Evolutionary conservation across 2,797 vertebrate species (phyloP).

Genomic region (Manis crassicaudata): DNA sequence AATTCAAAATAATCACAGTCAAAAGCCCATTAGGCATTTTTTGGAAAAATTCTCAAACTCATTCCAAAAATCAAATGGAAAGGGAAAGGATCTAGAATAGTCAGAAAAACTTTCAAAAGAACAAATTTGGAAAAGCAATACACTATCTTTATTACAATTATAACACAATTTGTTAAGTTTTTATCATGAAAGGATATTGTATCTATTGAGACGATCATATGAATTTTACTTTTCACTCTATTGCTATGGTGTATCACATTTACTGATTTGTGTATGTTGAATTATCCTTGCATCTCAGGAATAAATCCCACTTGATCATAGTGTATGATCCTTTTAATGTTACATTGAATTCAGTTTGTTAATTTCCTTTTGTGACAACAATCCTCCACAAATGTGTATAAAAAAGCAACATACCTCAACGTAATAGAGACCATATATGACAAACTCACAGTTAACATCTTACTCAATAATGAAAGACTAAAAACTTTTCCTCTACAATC

Average conservation of each 20-base stretch:
- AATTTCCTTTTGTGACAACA: background rate
- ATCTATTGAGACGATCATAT: background rate
- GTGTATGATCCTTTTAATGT: background rate
- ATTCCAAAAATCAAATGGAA: background rate
- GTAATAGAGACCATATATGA: background rate
- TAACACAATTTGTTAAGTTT: background rate
- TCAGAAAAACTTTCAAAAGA: background rate
- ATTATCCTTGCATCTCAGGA: background rate
- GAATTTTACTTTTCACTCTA: background rate
- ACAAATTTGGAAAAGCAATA: background rate
- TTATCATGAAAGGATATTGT: background rate
- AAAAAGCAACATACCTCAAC: background rate
- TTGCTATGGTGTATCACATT: background rate
- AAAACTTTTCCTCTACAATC: background rate
- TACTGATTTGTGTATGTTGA: background rate
- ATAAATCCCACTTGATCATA: background rate
- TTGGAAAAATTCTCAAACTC: background rate
- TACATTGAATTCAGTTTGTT: background rate
- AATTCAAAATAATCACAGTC: background rate
- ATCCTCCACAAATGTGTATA: background rate
- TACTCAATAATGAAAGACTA: background rate
- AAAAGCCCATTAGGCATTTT: background rate
- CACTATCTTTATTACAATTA: background rate
- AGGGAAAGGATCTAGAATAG: background rate
- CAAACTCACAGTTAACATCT: background rate